Evolutionary conservation across 1,140 invertebrate species (phyloP), one percentile per base, ranked within the genome.

Genomic region (Tetraneura akinire): DNA sequence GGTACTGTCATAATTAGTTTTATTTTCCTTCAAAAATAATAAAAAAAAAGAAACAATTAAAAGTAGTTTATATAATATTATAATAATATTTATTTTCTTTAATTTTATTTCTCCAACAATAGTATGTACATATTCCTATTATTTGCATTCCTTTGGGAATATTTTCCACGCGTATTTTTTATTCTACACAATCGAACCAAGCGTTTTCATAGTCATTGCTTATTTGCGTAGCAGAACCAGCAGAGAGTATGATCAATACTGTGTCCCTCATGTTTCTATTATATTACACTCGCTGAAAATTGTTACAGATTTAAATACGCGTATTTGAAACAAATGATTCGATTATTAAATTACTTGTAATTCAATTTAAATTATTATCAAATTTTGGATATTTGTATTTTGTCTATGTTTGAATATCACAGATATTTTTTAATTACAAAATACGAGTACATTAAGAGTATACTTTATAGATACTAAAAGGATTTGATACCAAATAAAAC

Each of bases 191-290:
- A 13, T 45, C 37, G n/a, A 45, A 78, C 11, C 21, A 13, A 3
- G 2, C n/a, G 4, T 60, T 78, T 78, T 60, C 9, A 8, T n/a
- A n/a, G n/a, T n/a, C n/a, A n/a, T n/a, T n/a, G 74, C 55, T 23
- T 47, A 21, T 29, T 13, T 9, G 14, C 62, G 37, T 51, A 51
- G 16, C 55, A 78, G 16, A 45, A 78, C 21, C 16, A 78, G n/a
- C 8, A 47, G 37, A 62, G 37, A 18, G 37, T 78, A 78, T 78
- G 74, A 62, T 62, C 74, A 78, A 78, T 78, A 78, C 55, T 62
- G 23, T 45, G 37, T 45, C n/a, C 55, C 16, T 62, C 16, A 14
- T 60, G 32, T 60, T 78, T 11, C 16, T 2, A 8, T 47, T 8
- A 16, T 45, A 62, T 78, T 78, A 10, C 26, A 62, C 26, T 45